Base-by-base conservation (phyloP, 2,888 invertebrate species). In the Pachymerium ferrugineum region DNA sequence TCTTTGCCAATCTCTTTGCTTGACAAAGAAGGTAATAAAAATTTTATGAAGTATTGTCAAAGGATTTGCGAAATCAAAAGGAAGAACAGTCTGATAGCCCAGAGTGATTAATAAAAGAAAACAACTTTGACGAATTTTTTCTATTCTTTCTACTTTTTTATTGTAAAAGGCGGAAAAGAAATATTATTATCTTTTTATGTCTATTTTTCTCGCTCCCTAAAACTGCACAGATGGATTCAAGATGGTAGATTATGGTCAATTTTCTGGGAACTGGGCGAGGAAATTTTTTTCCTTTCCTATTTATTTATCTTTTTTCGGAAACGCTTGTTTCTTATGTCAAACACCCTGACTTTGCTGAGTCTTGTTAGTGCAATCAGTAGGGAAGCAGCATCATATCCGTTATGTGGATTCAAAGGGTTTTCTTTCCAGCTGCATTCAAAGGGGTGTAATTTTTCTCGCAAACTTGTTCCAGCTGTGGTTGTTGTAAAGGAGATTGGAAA, bases 131-230 rank as follows among this genome's bases (percentile, higher is more conserved):
- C 62, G 25, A 28, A 25, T 62, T 62, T 62, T 62, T 62, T 28
- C 14, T 62, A 12, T 62, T n/a, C n/a, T n/a, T n/a, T n/a, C n/a
- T n/a, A n/a, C n/a, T n/a, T n/a, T n/a, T n/a, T n/a, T n/a, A n/a
- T n/a, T n/a, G n/a, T n/a, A n/a, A n/a, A n/a, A n/a, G n/a, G n/a
- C n/a, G n/a, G n/a, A n/a, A n/a, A n/a, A n/a, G n/a, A 62, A 25
- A n/a, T 62, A 62, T 62, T 62, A 62, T 62, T 62, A 62, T 62
- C 62, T 62, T 62, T 62, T 62, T 62, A 62, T 62, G 62, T 62
- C n/a, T n/a, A 28, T 62, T 62, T 62, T 62, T 62, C 62, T 62
- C 62, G 25, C 28, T 28, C 62, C 28, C 28, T 62, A 28, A 62
- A 25, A 28, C 62, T 28, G 28, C 62, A 62, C 62, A 62, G 62